phyloP scores from a whole-genome alignment of 2,797 vertebrate species.

The Phyllotis vaccarum region DNA sequence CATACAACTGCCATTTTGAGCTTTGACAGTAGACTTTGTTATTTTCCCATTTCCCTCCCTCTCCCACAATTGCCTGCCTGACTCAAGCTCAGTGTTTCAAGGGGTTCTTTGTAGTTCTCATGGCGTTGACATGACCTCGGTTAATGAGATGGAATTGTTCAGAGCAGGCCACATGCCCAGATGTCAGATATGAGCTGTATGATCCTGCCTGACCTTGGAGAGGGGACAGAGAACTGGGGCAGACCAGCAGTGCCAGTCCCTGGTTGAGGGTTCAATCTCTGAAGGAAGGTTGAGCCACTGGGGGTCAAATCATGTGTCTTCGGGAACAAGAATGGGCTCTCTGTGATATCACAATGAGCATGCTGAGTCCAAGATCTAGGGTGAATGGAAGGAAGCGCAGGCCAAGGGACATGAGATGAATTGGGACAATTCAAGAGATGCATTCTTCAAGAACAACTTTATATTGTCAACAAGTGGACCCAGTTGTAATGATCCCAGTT shows the following conservation, averaged over 20 bases:
- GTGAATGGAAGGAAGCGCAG: constrained; percentile 47
- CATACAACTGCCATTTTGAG: not conserved
- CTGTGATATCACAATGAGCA: constrained; percentile 76
- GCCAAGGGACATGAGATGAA: constrained; percentile 68
- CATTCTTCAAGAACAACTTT: constrained; percentile 63
- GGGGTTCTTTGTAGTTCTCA: constrained; percentile 40
- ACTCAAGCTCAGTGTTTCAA: not conserved
- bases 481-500: constrained; percentile 49
- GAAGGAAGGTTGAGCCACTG: constrained; percentile 30
- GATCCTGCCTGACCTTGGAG: constrained; percentile 59
- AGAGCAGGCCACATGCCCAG: constrained; percentile 26
- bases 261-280: constrained; percentile 48
- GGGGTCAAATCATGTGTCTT: constrained; percentile 67
- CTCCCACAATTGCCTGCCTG: not conserved
- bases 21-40: not conserved
- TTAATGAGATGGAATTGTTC: constrained; percentile 49
- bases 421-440: constrained; percentile 66
- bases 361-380: constrained; percentile 77
- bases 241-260: not conserved
- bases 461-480: constrained; percentile 62
- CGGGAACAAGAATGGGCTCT: constrained; percentile 74
- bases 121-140: constrained; percentile 30
- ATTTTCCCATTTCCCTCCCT: not conserved
- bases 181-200: constrained; percentile 4
- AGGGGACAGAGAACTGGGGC: constrained; percentile 17